Evolutionary conservation across 2,888 invertebrate species (phyloP), one percentile per base, ranked within the genome.

Genomic region (Tetranychus truncatus): DNA sequence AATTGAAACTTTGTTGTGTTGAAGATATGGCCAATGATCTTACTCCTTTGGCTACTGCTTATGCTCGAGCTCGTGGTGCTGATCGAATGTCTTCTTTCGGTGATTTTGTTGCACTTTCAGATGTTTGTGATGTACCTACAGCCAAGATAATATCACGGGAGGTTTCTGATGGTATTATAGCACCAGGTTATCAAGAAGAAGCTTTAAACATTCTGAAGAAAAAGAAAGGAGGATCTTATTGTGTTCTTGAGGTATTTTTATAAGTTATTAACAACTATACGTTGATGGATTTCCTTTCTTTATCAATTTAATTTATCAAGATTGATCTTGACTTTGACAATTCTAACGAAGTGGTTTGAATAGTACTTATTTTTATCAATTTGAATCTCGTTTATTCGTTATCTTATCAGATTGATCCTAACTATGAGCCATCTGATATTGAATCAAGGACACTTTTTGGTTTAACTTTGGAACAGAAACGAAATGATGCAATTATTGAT

Each of bases 81-180:
- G 97, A 99, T 84, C 87, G 97, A 75, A 97, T 99, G 97, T 96
- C 95, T 9, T 96, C 96, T 0, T 99, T 97, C 84, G 97, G 99
- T 0, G 99, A 99, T 84, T 97, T 97, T 83, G 88, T 97, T 65
- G 95, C 95, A 0, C 83, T 99, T 0, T 96, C 95, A 0, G 94
- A 95, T 82, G 83, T 85, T 0, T 99, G 97, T 81, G 97, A 99
- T 84, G 87, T 86, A 73, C 81, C 88, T 77, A 99, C 97, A 0
- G 97, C 99, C 0, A 88, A 87, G 81, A 91, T 99, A 75, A 93
- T 99, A 77, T 91, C 92, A 0, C 80, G 87, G 80, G 87, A 88
- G 84, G 87, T 87, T 80, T 97, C 96, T 0, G 97, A 99, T 83
- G 97, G 97, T n/a, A 89, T 99, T 73, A 91, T 99, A 79, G 97